Evolutionary conservation across 2,797 vertebrate species (phyloP).

Genomic region (Sus cebifrons): DNA sequence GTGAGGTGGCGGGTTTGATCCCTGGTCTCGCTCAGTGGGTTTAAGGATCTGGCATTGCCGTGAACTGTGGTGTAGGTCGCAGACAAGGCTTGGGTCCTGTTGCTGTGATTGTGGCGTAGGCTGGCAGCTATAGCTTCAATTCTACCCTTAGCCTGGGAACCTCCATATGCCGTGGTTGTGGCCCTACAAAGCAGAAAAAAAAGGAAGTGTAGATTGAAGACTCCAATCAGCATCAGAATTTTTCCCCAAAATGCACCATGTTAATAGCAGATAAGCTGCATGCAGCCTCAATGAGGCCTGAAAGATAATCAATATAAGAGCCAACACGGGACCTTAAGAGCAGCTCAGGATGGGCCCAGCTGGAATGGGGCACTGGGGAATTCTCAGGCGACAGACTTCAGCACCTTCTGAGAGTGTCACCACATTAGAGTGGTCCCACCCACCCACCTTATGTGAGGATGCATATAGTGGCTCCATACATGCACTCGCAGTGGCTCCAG

Average conservation of each 20-base stretch:
- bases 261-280: constrained; percentile 80
- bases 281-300: constrained; percentile 75
- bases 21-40: no score
- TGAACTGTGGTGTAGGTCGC: no score
- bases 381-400: background rate
- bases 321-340: background rate
- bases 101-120: no score
- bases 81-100: no score
- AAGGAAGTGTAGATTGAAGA: constrained; percentile 74
- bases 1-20: no score
- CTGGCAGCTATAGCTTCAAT: no score
- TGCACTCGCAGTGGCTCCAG: background rate
- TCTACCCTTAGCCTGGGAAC: no score
- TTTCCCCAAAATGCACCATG: constrained; percentile 77
- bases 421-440: background rate
- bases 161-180: no score
- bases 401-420: background rate
- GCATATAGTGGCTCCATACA: no score
- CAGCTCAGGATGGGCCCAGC: background rate
- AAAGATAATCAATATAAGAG: background rate
- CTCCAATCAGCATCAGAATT: constrained; percentile 71
- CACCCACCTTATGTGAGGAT: background rate
- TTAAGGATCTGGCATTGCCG: no score
- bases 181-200: background rate
- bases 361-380: background rate